These are phyloP conservation scores for Pteropus rufus DNA, from an alignment of 2,797 vertebrate genomes.

Conservation along the genomic window DNA sequence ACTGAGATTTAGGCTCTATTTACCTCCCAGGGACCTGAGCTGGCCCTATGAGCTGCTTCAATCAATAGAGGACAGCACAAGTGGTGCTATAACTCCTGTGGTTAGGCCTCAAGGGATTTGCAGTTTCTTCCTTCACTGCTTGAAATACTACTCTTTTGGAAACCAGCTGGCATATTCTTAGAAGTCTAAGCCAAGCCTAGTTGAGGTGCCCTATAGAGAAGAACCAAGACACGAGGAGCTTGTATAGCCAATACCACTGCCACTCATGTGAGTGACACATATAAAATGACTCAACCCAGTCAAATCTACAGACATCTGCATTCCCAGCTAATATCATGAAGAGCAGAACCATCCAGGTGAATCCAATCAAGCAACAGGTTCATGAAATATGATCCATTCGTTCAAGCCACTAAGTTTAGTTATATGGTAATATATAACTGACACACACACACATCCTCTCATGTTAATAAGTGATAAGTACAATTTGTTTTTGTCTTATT, in stretches of 20 bases:
- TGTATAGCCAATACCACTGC: neutral
- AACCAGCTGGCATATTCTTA: neutral
- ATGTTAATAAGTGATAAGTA: neutral
- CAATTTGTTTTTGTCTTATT: neutral
- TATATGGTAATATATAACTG: neutral
- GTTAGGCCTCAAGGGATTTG: neutral
- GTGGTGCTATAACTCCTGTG: neutral
- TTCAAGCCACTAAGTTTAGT: neutral
- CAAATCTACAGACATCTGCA: neutral
- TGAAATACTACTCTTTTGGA: neutral
- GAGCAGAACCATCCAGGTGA: neutral
- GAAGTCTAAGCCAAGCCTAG: neutral
- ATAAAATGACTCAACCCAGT: neutral
- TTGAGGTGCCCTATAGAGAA: neutral
- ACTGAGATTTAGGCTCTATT: neutral
- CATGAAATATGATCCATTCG: neutral
- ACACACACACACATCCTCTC: neutral
- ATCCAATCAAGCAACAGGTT: neutral
- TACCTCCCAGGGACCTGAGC: neutral
- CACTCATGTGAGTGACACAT: neutral
- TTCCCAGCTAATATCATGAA: neutral
- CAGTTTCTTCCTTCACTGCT: neutral
- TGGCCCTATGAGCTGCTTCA: neutral
- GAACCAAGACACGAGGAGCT: neutral
- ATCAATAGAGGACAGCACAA: neutral